A percentile compares a stretch with the other conserved stretches of the same genome.
Conservation (phyloP, 2,888 invertebrate genomes). For the Tiliacea aurago region DNA sequence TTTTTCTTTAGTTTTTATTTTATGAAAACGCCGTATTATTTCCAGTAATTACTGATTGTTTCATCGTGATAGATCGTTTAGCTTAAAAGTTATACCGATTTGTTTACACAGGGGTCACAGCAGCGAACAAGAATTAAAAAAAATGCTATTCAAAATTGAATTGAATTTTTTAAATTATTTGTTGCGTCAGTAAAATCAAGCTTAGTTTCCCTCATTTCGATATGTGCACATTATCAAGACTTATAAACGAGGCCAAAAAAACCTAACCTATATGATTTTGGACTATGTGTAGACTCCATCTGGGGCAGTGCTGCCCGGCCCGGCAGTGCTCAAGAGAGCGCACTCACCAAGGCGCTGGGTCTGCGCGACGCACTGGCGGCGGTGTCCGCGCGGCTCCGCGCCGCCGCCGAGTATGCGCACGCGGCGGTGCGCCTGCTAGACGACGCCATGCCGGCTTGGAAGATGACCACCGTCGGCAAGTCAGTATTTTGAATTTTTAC, state of each 20-base stretch:
- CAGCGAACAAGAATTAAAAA: no score
- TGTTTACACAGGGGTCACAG: no score
- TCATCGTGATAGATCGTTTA: no score
- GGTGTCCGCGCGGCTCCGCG: slow-evolving; percentile 81
- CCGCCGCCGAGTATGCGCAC: slow-evolving; percentile 84
- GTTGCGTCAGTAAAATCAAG: no score
- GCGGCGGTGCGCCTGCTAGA: slow-evolving; percentile 79
- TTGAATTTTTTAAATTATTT: no score
- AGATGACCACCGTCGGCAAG: slow-evolving; percentile 85
- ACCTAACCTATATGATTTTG: not conserved
- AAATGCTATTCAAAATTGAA: no score
- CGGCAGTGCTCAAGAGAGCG: slow-evolving; percentile 76
- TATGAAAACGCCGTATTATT: no score
- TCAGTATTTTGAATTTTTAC: slow-evolving; percentile 67
- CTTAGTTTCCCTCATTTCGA: no score
- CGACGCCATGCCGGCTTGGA: slow-evolving; percentile 86
- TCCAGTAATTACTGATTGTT: no score
- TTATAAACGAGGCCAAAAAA: not conserved
- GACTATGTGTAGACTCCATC: slow-evolving; percentile 74
- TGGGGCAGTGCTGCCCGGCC: slow-evolving; percentile 78
- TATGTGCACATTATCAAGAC: no score
- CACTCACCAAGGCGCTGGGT: slow-evolving; percentile 75
- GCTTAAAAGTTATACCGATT: no score
- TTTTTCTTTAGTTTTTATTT: no score
- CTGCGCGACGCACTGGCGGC: slow-evolving; percentile 84